Evolutionary conservation across 2,113 vertebrate genomes (phyloP), one percentile per base, ranked within the genome.

Genomic region (Grus americana): DNA sequence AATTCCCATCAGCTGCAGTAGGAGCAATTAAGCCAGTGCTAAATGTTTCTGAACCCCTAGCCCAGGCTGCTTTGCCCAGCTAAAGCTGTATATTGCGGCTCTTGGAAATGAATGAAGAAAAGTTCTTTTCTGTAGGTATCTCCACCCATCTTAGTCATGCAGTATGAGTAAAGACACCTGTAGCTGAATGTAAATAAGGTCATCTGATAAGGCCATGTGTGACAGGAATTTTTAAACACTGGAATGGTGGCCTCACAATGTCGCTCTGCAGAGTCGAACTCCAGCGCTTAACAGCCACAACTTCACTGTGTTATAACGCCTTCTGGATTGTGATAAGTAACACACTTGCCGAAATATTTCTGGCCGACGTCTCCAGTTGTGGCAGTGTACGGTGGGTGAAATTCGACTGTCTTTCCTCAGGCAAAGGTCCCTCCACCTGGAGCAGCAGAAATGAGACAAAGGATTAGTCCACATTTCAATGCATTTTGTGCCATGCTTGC

Each of bases 81-180:
- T 90, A 1, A 67, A 90, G 13, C 27, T 68, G 30, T 47, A 26
- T 84, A 54, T 38, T 75, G 15, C 1, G 9, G 20, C 17, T 87
- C 62, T 61, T 73, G 47, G 23, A 85, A 91, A 42, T 8, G 27
- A 91, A 87, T 46, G 73, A 88, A 93, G 36, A 38, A 78, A 97
- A 72, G 34, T 34, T 62, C 19, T 85, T 92, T 95, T 93, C 73
- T 91, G 29, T n/a, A 74, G 74, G 32, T 94, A 57, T 90, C 88
- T 93, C 88, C 92, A 89, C 91, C 80, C 84, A 58, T 68, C 73
- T 95, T 91, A 97, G 73, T 97, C 88, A 94, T 17, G 61, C 62
- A 79, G 59, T n/a, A 44, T 71, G 79, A 96, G 72, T 87, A 97
- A 96, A 95, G 95, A 97, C 83, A 96, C 91, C 80, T 97, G 94